Evolutionary conservation across 2,888 invertebrate species (phyloP).

Genomic region (Anaspis maculata): DNA sequence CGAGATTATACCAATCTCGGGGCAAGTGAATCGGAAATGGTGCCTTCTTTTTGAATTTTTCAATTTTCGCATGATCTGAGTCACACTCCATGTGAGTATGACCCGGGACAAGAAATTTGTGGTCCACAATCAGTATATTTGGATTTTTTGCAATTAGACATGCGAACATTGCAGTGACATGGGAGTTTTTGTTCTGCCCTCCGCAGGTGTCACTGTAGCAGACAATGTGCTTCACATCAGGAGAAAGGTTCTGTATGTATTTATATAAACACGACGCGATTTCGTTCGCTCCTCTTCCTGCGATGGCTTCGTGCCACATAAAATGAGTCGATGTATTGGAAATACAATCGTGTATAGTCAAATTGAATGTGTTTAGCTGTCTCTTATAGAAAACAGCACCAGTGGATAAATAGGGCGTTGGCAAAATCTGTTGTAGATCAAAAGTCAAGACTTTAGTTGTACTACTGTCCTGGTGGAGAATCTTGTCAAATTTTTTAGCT

Average conservation of each 20-base stretch:
- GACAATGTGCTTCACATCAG: background rate
- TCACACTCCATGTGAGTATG: slow-evolving; percentile 7
- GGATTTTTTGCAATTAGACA: too few relatives aligned
- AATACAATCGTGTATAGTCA: background rate
- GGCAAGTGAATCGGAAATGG: too few relatives aligned
- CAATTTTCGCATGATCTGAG: slow-evolving; percentile 2
- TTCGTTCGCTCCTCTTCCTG: background rate
- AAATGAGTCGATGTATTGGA: background rate
- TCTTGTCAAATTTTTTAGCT: background rate
- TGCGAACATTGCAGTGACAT: too few relatives aligned
- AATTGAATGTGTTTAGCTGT: background rate
- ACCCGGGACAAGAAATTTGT: too few relatives aligned
- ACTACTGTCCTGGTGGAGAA: background rate
- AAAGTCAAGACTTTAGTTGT: slow-evolving; percentile 1
- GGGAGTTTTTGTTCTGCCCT: background rate
- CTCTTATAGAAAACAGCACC: background rate
- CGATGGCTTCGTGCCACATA: background rate
- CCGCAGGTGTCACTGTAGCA: background rate
- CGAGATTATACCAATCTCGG: too few relatives aligned
- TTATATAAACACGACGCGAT: background rate
- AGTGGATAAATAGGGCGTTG: background rate
- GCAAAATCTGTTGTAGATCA: slow-evolving; percentile 1
- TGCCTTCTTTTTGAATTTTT: too few relatives aligned
- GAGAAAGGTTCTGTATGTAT: slow-evolving; percentile 5
- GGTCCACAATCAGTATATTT: slow-evolving; percentile 1